Evolutionary conservation across 2,797 vertebrate genomes (phyloP).

Genomic region (Falco rusticolus): DNA sequence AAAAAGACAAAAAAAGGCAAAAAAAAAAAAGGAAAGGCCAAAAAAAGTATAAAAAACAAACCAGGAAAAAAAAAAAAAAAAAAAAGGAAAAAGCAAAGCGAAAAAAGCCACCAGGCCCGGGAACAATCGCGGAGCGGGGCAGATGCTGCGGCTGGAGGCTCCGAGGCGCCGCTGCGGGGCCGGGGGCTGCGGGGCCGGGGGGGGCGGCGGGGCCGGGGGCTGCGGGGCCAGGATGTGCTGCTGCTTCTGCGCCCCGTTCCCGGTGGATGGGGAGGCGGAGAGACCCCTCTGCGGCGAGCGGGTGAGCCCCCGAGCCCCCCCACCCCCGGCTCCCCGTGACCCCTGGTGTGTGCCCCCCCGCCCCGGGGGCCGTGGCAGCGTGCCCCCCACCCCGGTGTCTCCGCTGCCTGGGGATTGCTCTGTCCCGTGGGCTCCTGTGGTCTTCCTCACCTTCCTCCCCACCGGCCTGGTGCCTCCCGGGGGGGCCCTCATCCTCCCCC

Average conservation of each 20-base stretch:
- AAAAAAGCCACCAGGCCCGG: too few relatives aligned
- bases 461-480: background rate
- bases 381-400: too few relatives aligned
- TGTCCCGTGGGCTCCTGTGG: background rate
- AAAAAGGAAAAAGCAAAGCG: too few relatives aligned
- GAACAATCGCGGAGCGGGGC: too few relatives aligned
- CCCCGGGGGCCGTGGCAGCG: background rate
- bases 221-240: conserved; percentile 64
- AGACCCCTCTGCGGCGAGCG: background rate
- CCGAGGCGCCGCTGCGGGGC: too few relatives aligned
- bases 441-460: background rate
- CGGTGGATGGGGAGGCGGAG: background rate
- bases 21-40: background rate
- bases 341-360: background rate
- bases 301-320: background rate
- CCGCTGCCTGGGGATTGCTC: background rate
- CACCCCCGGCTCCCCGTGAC: too few relatives aligned
- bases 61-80: too few relatives aligned
- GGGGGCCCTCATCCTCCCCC: background rate
- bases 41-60: background rate
- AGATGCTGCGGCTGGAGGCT: too few relatives aligned
- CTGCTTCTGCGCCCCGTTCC: conserved; percentile 9
- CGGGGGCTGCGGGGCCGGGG: background rate
- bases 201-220: background rate
- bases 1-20: too few relatives aligned